Base-by-base conservation (phyloP, 1,140 invertebrate genomes). In the Calephelis virginiensis region DNA sequence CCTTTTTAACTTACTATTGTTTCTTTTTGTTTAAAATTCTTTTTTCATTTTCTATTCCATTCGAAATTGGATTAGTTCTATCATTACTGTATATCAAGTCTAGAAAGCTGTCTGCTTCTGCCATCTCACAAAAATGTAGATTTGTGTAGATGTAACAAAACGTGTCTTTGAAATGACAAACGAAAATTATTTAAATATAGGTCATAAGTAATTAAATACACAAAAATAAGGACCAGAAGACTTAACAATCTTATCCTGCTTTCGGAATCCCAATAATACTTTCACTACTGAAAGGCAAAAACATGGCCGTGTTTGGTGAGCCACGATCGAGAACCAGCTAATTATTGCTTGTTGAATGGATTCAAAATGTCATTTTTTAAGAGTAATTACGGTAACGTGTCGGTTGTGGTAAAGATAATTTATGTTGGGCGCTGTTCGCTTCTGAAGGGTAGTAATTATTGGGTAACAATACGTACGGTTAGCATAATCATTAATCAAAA, bases 351-450 rank as follows among this genome's bases (percentile, higher is more conserved):
- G 53, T 59, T 59, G 8, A 59, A 59, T 11, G 10, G 11, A 59
- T 38, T n/a, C 53, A 38, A 59, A 59, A 59, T 59, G 53, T 59
- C 53, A 59, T 59, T 59, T 59, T 59, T 59, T 59, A 59, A 59
- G 53, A 17, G 53, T 59, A 59, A 59, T 59, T 59, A 59, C 53
- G 28, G 53, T 59, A 59, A 59, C 53, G 53, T 59, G 53, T 59
- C 37, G 53, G 53, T 37, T 59, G 53, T 43, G 40, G 40, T 7
- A 59, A 28, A 37, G 28, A 59, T 59, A 59, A 59, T 38, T 59
- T 59, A 59, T 59, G 53, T 11, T 59, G 53, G 53, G 53, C 28
- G 28, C 17, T 59, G 28, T 59, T 59, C 53, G 37, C 10, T 38
- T 59, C 37, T 59, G 53, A 59, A 59, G 53, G 53, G 53, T 28